phyloP scores from a whole-genome alignment of 2,797 vertebrate genomes.

The Lepidocolaptes lacrymiger region DNA sequence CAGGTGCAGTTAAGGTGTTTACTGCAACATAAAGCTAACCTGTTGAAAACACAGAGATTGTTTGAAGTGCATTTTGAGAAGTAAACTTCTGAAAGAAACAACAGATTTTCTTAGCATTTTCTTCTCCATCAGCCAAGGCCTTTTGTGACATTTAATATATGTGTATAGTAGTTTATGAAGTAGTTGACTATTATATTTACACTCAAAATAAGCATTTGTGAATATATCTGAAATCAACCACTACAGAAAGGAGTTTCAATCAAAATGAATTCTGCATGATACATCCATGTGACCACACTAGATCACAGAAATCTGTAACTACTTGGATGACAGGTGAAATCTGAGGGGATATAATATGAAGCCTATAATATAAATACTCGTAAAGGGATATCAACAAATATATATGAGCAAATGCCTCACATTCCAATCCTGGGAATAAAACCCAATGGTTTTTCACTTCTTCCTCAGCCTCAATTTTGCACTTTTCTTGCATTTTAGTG shows the following conservation, averaged over 20 bases:
- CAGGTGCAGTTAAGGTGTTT: not conserved
- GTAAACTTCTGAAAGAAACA: not conserved
- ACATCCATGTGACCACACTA: not conserved
- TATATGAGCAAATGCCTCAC: not conserved
- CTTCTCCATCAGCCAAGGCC: not conserved
- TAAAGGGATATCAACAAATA: not conserved
- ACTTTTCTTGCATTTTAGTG: not conserved
- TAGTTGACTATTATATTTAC: not conserved
- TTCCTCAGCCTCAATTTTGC: not conserved
- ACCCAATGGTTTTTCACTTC: accelerated
- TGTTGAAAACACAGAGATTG: not conserved
- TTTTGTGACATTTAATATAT: not conserved
- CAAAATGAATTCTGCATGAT: not conserved
- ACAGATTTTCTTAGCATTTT: not conserved
- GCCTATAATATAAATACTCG: not conserved
- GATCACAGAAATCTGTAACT: not conserved
- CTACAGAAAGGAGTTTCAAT: not conserved
- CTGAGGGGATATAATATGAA: not conserved
- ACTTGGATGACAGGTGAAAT: not conserved
- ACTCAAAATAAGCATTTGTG: not conserved
- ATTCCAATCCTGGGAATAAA: not conserved
- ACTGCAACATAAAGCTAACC: not conserved
- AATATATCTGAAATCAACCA: not conserved
- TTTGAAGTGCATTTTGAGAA: not conserved
- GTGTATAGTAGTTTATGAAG: not conserved